These are phyloP conservation scores for Drosophila prolongata DNA, from an alignment of 2,888 invertebrate species.

Conservation along the genomic window DNA sequence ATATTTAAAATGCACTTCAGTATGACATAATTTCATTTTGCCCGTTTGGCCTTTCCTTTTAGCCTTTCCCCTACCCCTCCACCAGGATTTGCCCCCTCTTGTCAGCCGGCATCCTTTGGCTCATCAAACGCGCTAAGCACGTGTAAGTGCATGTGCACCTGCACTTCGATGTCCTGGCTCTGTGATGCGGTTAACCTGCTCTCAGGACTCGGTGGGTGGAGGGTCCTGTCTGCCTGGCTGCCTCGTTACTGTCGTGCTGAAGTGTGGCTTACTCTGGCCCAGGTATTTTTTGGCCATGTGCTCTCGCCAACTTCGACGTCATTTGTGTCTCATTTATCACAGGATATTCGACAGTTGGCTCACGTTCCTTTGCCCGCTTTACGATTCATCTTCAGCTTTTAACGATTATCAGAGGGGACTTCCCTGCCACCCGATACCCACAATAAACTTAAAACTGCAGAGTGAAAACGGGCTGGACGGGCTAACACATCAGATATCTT, in stretches of 20 bases:
- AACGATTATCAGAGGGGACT: slow-evolving; percentile 31
- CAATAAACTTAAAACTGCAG: slow-evolving; percentile 17
- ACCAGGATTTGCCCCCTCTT: not conserved
- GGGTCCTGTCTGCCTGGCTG: slow-evolving; percentile 12
- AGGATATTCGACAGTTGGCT: slow-evolving; percentile 54
- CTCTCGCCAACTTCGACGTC: slow-evolving; percentile 29
- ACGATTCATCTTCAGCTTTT: slow-evolving; percentile 37
- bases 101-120: slow-evolving; percentile 41
- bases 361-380: slow-evolving; percentile 27
- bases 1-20: slow-evolving; percentile 77
- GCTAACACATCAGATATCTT: not conserved
- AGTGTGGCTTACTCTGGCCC: slow-evolving; percentile 55
- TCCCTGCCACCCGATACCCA: slow-evolving; percentile 4
- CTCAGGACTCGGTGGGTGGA: slow-evolving; percentile 15
- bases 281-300: slow-evolving; percentile 8
- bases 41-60: slow-evolving; percentile 56
- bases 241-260: slow-evolving; percentile 61
- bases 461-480: slow-evolving; percentile 18
- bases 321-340: slow-evolving; percentile 65
- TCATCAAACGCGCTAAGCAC: slow-evolving; percentile 73
- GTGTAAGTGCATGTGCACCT: slow-evolving; percentile 63
- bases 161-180: slow-evolving; percentile 36
- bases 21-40: slow-evolving; percentile 74
- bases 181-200: slow-evolving; percentile 44
- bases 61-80: not conserved